Evolutionary conservation across 2,113 vertebrate species (phyloP).

Genomic region (Chionis minor): DNA sequence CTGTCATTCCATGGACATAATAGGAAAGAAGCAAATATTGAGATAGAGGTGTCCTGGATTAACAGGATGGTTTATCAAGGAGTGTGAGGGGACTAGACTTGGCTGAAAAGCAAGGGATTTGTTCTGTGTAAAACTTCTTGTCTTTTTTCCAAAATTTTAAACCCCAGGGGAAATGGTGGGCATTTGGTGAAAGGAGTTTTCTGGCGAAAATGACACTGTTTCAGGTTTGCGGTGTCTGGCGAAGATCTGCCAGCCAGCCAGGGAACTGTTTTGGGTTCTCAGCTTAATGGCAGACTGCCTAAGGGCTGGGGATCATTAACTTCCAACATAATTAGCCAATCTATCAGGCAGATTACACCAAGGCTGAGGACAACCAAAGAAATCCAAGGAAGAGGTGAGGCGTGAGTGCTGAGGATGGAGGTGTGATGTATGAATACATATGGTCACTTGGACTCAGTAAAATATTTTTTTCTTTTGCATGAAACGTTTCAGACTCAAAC

Average conservation of each 20-base stretch:
- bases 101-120: not conserved
- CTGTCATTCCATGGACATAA: not conserved
- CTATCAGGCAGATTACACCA: not conserved
- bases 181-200: not conserved
- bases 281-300: conserved; percentile 5
- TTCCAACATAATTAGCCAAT: conserved; percentile 26
- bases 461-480: not conserved
- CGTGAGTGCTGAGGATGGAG: not conserved
- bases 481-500: not conserved
- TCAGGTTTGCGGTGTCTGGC: not conserved
- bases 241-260: not conserved
- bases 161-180: not conserved
- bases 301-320: not conserved
- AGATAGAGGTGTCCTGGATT: not conserved
- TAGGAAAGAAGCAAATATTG: not conserved
- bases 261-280: not conserved
- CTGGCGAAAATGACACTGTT: not conserved
- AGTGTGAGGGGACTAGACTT: not conserved
- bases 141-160: not conserved
- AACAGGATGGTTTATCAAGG: not conserved
- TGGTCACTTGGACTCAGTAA: not conserved
- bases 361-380: not conserved
- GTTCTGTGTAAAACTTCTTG: not conserved
- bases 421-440: not conserved
- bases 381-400: not conserved